Percentiles rank a stretch among this genome's conserved stretches.
These are phyloP conservation scores for Trichacis sp. DNA, from an alignment of 2,888 invertebrate species.

Conservation along the genomic window DNA sequence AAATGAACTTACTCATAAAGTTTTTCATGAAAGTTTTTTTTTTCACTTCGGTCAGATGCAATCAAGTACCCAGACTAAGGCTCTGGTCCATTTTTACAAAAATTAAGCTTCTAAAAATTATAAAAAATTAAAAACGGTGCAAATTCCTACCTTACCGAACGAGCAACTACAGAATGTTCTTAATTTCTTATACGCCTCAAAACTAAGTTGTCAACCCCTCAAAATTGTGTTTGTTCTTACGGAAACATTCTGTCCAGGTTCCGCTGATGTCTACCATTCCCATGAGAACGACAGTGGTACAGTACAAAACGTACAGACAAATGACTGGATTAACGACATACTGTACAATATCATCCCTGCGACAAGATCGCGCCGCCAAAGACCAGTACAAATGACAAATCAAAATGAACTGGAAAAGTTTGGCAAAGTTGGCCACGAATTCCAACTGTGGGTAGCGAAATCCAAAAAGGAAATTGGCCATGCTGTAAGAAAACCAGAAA, in stretches of 20 bases:
- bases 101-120: too few relatives aligned
- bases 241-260: constrained; percentile 70
- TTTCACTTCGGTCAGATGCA: too few relatives aligned
- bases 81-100: too few relatives aligned
- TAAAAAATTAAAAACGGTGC: too few relatives aligned
- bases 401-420: constrained; percentile 69
- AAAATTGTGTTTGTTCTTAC: constrained; percentile 67
- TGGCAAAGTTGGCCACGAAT: constrained; percentile 69
- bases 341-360: constrained; percentile 66
- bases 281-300: constrained; percentile 68
- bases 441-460: constrained; percentile 68
- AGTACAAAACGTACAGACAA: constrained; percentile 67
- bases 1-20: too few relatives aligned
- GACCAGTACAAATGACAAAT: constrained; percentile 72
- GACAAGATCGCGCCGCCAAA: constrained; percentile 68
- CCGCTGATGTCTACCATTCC: constrained; percentile 69
- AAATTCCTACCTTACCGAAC: too few relatives aligned
- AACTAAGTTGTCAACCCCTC: too few relatives aligned
- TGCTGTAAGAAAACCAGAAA: constrained; percentile 66
- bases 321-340: constrained; percentile 69
- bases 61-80: too few relatives aligned
- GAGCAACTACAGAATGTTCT: too few relatives aligned
- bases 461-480: constrained; percentile 68
- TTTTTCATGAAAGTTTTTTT: too few relatives aligned
- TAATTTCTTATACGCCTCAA: too few relatives aligned